Evolutionary conservation across 2,797 vertebrate genomes (phyloP).

Genomic region (Labroides dimidiatus): DNA sequence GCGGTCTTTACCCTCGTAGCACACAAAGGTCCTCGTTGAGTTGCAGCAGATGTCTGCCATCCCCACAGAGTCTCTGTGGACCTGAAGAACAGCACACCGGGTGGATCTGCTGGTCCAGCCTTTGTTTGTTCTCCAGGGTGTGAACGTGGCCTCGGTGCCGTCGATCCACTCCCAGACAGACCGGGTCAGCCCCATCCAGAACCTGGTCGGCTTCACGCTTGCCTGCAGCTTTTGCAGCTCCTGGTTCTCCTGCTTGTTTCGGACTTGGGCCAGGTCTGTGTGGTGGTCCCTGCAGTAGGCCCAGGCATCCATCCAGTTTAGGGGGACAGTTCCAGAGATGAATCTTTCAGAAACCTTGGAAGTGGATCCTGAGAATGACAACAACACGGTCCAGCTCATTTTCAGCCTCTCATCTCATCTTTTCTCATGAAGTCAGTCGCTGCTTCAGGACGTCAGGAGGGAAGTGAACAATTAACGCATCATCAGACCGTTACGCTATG

Average conservation of each 20-base stretch:
- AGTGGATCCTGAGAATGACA: neutral
- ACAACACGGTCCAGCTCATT: too few relatives aligned
- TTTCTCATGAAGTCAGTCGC: too few relatives aligned
- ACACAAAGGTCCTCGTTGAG: too few relatives aligned
- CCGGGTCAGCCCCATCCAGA: conserved; percentile 27
- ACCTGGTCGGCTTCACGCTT: rapidly evolving
- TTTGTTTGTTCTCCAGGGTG: neutral
- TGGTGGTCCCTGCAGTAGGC: neutral
- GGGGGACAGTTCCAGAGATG: rapidly evolving
- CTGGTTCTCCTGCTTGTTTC: conserved; percentile 1
- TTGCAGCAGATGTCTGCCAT: too few relatives aligned
- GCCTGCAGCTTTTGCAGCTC: neutral
- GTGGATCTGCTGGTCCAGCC: neutral
- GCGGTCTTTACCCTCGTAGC: too few relatives aligned
- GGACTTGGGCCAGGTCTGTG: conserved; percentile 30
- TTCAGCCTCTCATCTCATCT: too few relatives aligned
- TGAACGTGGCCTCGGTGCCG: neutral
- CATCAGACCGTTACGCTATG: too few relatives aligned
- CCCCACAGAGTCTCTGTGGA: too few relatives aligned
- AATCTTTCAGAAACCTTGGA: conserved; percentile 2
- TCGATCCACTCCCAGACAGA: conserved; percentile 42
- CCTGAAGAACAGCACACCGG: too few relatives aligned
- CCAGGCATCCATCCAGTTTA: neutral
- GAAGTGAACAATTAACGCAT: too few relatives aligned
- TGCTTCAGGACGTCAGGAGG: too few relatives aligned